phyloP scores from a whole-genome alignment of 2,113 vertebrate species.

The Zingel zingel region DNA sequence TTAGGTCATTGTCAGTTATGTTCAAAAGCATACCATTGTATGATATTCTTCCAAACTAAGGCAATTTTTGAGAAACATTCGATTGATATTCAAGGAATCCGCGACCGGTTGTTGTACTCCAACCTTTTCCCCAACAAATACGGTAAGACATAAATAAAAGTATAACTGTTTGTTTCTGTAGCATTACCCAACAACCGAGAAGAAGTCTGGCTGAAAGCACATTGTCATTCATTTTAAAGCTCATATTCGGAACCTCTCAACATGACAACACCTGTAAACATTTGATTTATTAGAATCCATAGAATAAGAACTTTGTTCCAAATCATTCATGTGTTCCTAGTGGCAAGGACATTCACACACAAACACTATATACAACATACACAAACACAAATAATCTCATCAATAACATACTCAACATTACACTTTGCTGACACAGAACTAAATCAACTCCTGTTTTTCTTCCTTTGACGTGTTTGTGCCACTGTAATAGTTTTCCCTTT shows the following conservation, averaged over 20 bases:
- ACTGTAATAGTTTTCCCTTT: too few relatives aligned
- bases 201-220: not conserved
- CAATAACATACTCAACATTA: not conserved
- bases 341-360: not conserved
- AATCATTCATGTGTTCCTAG: not conserved
- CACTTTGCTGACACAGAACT: not conserved
- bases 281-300: not conserved
- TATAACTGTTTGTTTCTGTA: too few relatives aligned
- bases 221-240: not conserved
- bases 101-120: too few relatives aligned
- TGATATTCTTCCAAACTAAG: not conserved
- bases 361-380: not conserved
- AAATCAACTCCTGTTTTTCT: not conserved
- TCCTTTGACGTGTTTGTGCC: not conserved
- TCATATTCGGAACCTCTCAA: too few relatives aligned
- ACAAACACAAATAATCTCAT: not conserved
- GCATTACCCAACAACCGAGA: not conserved
- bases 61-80: not conserved
- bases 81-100: not conserved
- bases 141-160: not conserved
- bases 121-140: not conserved
- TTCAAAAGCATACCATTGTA: not conserved
- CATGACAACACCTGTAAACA: not conserved
- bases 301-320: not conserved
- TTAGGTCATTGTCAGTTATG: not conserved